Evolutionary conservation across 2,888 invertebrate genomes (phyloP), one percentile per base, ranked within the genome.

Genomic region (Athalia cordata): DNA sequence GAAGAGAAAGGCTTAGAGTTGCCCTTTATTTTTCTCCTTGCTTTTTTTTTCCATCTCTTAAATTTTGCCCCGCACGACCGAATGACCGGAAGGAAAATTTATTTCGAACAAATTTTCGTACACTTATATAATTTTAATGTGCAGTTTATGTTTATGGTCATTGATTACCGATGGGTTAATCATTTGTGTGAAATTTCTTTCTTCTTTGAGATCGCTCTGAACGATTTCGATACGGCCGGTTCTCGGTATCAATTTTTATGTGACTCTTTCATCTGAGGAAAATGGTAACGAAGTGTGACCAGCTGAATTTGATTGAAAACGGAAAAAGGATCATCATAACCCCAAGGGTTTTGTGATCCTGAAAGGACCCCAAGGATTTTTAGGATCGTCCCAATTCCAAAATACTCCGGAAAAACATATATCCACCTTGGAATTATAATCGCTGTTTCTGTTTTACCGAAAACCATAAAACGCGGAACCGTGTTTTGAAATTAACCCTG

Each of bases 401-500:
- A 82, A 81, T 80, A 81, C 78, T 49, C 43, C 29, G 61, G 72
- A 78, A 77, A 66, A 64, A 49, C 66, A 75, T 67, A 13, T 64
- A 45, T 59, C 52, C 81, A 29, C 29, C 29, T 29, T 29, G 2
- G 29, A 2, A 29, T 80, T 81, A 82, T 81, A 83, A 81, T 81
- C 84, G 82, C 80, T 81, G 81, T 81, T 85, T 82, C 81, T 80
- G 80, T 82, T 82, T 70, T 76, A 82, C 82, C 81, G 82, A 81
- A 81, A 80, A 72, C 78, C 78, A 78, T 78, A 78, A 78, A 78
- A 78, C 83, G 29, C 29, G 29, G 77, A 47, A 81, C 83, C 80
- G 80, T 84, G 85, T 29, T 29, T 86, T 78, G 67, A 85, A 81
- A 83, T 85, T 84, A 85, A 85, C 84, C 82, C 81, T 78, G 78